Evolutionary conservation across 2,113 vertebrate genomes (phyloP), one percentile per base, ranked within the genome.

Genomic region (Chaetura pelagica): DNA sequence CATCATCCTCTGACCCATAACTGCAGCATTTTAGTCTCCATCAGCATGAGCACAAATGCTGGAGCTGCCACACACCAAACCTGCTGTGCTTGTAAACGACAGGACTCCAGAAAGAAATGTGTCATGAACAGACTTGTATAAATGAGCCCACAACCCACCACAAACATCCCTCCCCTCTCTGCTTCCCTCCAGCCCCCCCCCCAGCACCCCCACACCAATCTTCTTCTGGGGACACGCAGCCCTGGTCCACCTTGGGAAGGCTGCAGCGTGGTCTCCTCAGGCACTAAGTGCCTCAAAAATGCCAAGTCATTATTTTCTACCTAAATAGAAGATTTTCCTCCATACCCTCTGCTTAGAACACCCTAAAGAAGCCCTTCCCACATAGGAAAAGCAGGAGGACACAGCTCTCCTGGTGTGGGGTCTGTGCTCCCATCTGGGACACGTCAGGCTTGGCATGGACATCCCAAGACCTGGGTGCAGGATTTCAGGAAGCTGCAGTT

Each of bases 81-180:
- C 73, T 81, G 79, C 80, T 51, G 62, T 2, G 3, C 61, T 80
- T 32, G 44, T 67, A 72, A 91, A 79, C 7, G 11, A 5, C 12
- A 29, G 0, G 0, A 18, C 46, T 44, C 24, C 52, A 69, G 61
- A 52, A 83, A n/a, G 55, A 61, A 83, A 57, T 1, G 0, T 9
- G 35, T 24, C 5, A 26, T 32, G 59, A 74, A 34, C 54, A 92
- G 49, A 22, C 23, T 55, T 30, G 26, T 12, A 42, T 12, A 42
- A 80, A 84, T 80, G 35, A 93, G 24, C 64, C 72, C 52, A 29
- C 22, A 16, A 68, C 63, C 82, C 77, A 40, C 26, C 15, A 11
- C 30, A 46, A 54, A 30, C 59, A 27, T 34, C 61, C 44, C 52
- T 22, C 49, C 30, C 21, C 23, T 89, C 52, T 35, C 79, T 68